Conservation (phyloP, 2,797 vertebrate genomes). For the Lacerta agilis region DNA sequence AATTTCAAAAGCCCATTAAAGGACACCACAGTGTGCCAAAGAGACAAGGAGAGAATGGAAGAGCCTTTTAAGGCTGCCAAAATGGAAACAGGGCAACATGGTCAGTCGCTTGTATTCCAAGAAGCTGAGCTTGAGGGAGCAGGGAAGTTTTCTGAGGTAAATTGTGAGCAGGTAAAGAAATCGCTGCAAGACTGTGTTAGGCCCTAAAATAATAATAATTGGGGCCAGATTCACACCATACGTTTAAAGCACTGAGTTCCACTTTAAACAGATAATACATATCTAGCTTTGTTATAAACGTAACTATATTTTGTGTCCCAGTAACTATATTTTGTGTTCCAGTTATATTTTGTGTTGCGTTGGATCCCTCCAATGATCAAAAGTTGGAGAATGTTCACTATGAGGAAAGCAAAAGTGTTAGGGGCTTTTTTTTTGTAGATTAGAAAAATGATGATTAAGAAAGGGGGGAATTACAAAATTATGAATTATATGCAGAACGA, state of each 20-base stretch:
- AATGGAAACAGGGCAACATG: background rate
- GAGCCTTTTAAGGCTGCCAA: background rate
- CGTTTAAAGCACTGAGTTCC: too few species aligned
- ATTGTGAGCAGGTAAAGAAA: background rate
- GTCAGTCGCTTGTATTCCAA: background rate
- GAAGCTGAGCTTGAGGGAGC: background rate
- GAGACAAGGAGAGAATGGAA: background rate
- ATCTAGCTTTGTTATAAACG: background rate
- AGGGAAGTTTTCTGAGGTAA: background rate
- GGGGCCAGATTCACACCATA: too few species aligned
- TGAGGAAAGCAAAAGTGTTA: background rate
- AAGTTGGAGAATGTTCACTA: background rate
- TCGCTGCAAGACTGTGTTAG: background rate
- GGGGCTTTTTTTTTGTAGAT: background rate
- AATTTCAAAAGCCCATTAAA: background rate
- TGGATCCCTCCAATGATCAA: background rate
- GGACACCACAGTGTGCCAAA: background rate
- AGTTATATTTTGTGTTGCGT: background rate
- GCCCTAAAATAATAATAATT: background rate
- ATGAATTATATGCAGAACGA: background rate
- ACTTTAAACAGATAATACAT: too few species aligned
- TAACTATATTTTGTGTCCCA: background rate
- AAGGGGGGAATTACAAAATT: background rate
- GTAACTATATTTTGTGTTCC: too few species aligned
- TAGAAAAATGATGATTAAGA: background rate